phyloP scores from a whole-genome alignment of 1,140 invertebrate species.

The Cyrtorhinus lividipennis region DNA sequence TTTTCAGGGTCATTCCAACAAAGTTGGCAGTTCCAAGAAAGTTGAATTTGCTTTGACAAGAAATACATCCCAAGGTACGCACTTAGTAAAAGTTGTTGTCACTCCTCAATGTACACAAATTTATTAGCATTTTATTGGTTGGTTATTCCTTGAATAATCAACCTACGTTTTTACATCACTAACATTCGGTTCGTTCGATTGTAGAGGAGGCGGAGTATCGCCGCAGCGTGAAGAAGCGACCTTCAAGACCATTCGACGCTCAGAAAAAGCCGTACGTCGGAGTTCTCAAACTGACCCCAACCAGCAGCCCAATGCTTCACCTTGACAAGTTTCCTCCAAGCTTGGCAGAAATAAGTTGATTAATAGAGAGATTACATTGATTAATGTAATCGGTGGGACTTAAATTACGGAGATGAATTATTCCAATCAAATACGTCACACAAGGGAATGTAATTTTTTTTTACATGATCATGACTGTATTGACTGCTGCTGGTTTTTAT shows the following conservation, averaged over 20 bases:
- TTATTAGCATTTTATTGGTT: too few relatives aligned
- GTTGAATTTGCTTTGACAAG: conserved; percentile 17
- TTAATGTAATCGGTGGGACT: too few relatives aligned
- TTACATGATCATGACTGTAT: too few relatives aligned
- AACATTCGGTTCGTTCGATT: too few relatives aligned
- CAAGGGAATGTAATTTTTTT: too few relatives aligned
- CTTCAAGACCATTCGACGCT: conserved; percentile 20
- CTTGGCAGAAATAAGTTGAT: background rate
- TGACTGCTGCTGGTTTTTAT: too few relatives aligned
- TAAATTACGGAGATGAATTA: too few relatives aligned
- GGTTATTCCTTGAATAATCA: too few relatives aligned
- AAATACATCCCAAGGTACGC: conserved; percentile 20
- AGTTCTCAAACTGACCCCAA: conserved; percentile 20
- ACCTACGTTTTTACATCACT: too few relatives aligned
- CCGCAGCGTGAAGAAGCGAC: background rate
- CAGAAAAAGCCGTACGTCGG: conserved; percentile 21
- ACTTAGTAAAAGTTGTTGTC: too few relatives aligned
- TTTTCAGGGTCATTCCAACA: conserved; percentile 6
- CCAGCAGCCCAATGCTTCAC: conserved; percentile 20
- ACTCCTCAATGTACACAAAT: too few relatives aligned
- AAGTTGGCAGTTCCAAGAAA: conserved; percentile 17
- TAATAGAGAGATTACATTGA: background rate
- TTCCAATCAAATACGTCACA: too few relatives aligned
- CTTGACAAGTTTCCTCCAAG: conserved; percentile 10
- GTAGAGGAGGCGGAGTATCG: conserved; percentile 15